Evolutionary conservation across 2,888 invertebrate genomes (phyloP).

Genomic region (Graphium colonna): DNA sequence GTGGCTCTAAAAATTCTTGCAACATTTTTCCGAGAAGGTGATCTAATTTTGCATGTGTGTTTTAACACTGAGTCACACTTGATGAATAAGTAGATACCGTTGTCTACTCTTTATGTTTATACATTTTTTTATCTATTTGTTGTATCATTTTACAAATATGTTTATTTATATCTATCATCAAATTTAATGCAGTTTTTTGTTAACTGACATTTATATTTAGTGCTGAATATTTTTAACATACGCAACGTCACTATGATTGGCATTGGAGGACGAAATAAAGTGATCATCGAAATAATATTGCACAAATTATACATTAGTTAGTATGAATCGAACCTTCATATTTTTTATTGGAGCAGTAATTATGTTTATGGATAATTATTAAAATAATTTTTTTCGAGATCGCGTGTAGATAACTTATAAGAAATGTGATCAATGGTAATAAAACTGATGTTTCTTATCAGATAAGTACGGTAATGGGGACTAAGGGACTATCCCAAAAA

Average conservation of each 20-base stretch:
- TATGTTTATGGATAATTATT: too few relatives aligned
- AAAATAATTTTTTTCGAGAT: too few relatives aligned
- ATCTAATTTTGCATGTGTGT: conserved; percentile 17
- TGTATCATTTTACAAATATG: background rate
- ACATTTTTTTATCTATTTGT: background rate
- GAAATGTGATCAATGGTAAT: too few relatives aligned
- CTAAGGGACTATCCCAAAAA: too few relatives aligned
- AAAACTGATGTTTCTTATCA: too few relatives aligned
- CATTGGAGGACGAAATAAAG: background rate
- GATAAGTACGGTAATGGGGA: too few relatives aligned
- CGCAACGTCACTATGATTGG: background rate
- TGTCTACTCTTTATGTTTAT: background rate
- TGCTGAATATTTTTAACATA: too few relatives aligned
- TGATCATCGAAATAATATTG: background rate
- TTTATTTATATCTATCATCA: too few relatives aligned
- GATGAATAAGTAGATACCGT: background rate
- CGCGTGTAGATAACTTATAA: too few relatives aligned
- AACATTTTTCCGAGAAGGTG: conserved; percentile 19
- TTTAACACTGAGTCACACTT: conserved; percentile 13
- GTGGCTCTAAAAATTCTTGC: background rate
- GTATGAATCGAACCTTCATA: background rate
- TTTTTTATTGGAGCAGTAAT: too few relatives aligned
- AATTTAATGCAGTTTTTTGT: too few relatives aligned
- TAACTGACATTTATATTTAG: too few relatives aligned
- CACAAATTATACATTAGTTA: background rate